Conservation (phyloP, 2,888 invertebrate species). For the Neria commutata region DNA sequence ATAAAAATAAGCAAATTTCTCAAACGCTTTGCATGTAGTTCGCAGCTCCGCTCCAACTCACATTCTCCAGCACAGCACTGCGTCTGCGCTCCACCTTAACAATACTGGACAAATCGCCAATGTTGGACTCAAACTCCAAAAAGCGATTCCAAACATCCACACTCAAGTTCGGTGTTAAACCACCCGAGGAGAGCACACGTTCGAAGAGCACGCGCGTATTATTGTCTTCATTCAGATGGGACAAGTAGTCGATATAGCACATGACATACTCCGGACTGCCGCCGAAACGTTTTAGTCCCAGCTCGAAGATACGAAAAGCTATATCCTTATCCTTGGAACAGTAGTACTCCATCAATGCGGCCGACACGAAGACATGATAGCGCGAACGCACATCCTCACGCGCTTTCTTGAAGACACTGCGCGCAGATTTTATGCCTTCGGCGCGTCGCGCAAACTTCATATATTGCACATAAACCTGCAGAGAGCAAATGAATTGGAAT, state of each 20-base stretch:
- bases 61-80: slow-evolving; percentile 89
- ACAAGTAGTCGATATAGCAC: slow-evolving; percentile 95
- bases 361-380: slow-evolving; percentile 95
- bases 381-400: slow-evolving; percentile 84
- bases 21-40: not conserved
- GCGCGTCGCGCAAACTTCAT: slow-evolving; percentile 98
- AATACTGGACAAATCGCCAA: slow-evolving; percentile 96
- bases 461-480: slow-evolving; percentile 92
- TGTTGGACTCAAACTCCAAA: slow-evolving; percentile 97
- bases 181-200: slow-evolving; percentile 90
- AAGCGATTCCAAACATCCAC: slow-evolving; percentile 99
- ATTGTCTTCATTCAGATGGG: slow-evolving; percentile 99
- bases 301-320: slow-evolving; percentile 94
- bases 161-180: slow-evolving; percentile 87
- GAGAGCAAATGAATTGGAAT: not conserved
- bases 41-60: slow-evolving; percentile 51
- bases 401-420: slow-evolving; percentile 93
- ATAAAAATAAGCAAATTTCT: not conserved
- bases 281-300: slow-evolving; percentile 95
- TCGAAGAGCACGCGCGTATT: slow-evolving; percentile 99
- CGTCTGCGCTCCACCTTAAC: slow-evolving; percentile 96
- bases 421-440: slow-evolving; percentile 96
- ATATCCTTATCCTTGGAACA: slow-evolving; percentile 98
- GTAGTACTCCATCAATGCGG: slow-evolving; percentile 98
- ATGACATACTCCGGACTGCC: slow-evolving; percentile 94